A percentile compares a stretch with the other conserved stretches of the same genome.
phyloP scores from a whole-genome alignment of 1,140 invertebrate genomes.

The Drosophila punjabiensis region DNA sequence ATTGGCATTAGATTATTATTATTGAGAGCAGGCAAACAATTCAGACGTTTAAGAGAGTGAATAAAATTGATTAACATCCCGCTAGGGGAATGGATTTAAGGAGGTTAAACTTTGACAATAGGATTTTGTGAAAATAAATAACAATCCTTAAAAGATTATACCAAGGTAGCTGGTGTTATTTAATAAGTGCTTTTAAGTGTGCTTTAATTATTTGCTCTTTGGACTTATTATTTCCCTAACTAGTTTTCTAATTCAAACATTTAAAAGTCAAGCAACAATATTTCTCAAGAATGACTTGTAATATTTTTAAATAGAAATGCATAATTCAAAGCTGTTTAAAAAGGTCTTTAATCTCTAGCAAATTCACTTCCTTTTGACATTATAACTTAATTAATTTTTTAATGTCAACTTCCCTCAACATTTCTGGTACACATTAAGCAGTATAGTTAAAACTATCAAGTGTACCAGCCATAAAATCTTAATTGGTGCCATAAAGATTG shows the following conservation, averaged over 20 bases:
- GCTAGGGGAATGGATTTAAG: not conserved
- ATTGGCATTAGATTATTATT: constrained; percentile 52
- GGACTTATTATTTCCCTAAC: not conserved
- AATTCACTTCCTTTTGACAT: not conserved
- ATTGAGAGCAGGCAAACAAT: constrained; percentile 43
- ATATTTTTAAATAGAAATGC: not conserved
- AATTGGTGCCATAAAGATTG: constrained; percentile 11
- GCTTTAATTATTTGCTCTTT: not conserved
- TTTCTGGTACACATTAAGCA: not conserved
- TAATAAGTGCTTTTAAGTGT: too few relatives aligned
- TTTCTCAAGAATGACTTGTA: not conserved
- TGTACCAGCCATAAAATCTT: not conserved
- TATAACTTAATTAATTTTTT: not conserved
- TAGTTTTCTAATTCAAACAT: not conserved
- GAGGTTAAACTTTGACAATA: not conserved
- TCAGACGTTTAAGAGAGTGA: constrained; percentile 27
- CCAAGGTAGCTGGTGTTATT: not conserved
- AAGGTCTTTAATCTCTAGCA: not conserved
- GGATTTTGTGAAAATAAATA: too few relatives aligned
- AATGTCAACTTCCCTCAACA: not conserved
- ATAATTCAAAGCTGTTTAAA: not conserved
- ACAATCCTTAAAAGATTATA: not conserved
- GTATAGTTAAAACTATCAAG: not conserved
- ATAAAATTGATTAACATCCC: constrained; percentile 35
- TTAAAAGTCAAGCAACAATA: not conserved